Evolutionary conservation across 1,140 invertebrate species (phyloP).

Genomic region (Nasonia giraulti): DNA sequence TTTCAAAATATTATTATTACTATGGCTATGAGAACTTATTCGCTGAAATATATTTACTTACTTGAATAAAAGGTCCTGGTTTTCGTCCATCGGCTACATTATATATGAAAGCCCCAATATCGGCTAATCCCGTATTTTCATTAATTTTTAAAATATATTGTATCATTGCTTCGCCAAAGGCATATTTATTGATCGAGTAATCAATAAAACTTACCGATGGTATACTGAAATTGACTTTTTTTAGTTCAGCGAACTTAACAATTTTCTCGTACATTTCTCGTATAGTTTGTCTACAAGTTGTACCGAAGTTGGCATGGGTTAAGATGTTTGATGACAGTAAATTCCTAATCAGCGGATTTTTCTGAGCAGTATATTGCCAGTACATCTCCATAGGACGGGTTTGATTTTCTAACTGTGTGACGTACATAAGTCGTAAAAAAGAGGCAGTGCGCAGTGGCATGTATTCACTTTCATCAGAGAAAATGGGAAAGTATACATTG

Average conservation of each 20-base stretch:
- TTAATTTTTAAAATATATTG: background rate
- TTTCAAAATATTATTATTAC: background rate
- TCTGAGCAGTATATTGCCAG: too few species aligned
- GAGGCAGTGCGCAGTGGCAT: too few species aligned
- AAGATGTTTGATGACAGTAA: too few species aligned
- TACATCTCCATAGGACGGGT: too few species aligned
- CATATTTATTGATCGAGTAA: background rate
- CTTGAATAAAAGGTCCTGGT: slow-evolving; percentile 7
- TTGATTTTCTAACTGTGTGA: too few species aligned
- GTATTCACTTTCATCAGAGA: too few species aligned
- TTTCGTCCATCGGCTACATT: background rate
- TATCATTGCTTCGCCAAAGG: background rate
- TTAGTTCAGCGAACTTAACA: background rate
- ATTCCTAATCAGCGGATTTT: too few species aligned
- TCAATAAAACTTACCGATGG: background rate
- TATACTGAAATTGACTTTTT: background rate
- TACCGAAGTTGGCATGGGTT: background rate
- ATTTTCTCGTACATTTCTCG: background rate
- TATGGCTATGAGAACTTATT: too few species aligned
- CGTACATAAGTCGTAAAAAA: too few species aligned
- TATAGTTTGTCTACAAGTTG: background rate
- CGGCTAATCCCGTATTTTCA: background rate
- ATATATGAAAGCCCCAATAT: slow-evolving; percentile 1
- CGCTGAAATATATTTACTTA: background rate
- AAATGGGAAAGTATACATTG: too few species aligned